Conservation (phyloP, 1,140 invertebrate species). For the Matsumurasca onukii region DNA sequence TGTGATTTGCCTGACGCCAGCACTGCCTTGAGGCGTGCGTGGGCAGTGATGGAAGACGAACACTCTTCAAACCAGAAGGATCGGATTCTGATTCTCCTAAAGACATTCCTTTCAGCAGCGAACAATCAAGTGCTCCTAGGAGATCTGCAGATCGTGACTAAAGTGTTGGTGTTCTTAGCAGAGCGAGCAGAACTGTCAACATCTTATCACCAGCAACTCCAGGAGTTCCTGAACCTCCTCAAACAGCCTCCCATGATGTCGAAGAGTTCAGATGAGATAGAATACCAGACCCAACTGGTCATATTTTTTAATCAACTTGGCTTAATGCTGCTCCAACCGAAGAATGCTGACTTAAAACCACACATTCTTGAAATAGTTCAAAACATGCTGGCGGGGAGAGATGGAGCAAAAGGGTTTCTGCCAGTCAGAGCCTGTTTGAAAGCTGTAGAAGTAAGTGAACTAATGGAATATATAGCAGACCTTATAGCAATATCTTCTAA, state of each 20-base stretch:
- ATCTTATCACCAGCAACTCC: background rate
- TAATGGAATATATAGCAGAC: background rate
- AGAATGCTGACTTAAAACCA: background rate
- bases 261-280: background rate
- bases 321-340: background rate
- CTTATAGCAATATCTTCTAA: background rate
- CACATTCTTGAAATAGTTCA: background rate
- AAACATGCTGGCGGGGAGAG: background rate
- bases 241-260: background rate
- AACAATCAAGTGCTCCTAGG: background rate
- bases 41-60: background rate
- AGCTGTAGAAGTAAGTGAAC: conserved; percentile 1
- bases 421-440: background rate
- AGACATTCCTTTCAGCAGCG: background rate
- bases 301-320: background rate
- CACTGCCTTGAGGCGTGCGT: background rate
- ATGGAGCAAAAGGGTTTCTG: background rate
- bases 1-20: background rate
- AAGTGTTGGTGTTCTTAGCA: background rate
- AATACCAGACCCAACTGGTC: background rate
- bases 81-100: background rate
- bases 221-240: background rate
- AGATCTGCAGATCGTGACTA: background rate
- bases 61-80: background rate
- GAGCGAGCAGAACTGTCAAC: background rate